Conservation (phyloP, 2,113 vertebrate genomes). For the Lathamus discolor region DNA sequence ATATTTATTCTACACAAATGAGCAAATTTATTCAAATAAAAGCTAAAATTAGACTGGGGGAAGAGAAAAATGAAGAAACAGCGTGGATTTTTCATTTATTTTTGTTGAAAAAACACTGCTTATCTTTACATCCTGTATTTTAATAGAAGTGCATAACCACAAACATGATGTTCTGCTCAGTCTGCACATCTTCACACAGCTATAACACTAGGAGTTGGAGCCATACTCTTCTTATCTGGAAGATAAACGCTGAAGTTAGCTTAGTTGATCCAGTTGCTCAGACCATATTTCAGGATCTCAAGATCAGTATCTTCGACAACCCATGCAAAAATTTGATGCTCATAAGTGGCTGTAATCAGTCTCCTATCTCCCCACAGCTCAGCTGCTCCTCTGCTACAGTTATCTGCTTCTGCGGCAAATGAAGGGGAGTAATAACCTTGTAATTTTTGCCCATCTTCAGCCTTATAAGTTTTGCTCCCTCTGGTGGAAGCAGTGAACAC, state of each 20-base stretch:
- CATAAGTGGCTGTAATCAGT: not conserved
- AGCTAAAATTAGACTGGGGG: not conserved
- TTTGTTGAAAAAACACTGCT: not conserved
- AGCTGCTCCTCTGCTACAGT: not conserved
- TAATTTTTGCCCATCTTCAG: not conserved
- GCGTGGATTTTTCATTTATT: not conserved
- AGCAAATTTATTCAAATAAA: not conserved
- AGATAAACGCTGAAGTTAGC: not conserved
- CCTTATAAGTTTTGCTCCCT: constrained; percentile 31
- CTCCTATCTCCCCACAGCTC: not conserved
- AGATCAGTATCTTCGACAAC: not conserved
- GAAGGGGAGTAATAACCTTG: not conserved
- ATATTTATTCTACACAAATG: not conserved
- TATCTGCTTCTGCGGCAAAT: not conserved
- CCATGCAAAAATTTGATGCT: not conserved
- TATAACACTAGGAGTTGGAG: not conserved
- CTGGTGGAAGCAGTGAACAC: constrained; percentile 1
- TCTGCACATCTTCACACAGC: not conserved
- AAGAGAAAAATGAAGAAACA: not conserved
- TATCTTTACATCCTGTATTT: not conserved
- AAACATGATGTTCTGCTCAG: not conserved
- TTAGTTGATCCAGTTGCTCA: not conserved
- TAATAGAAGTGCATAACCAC: not conserved
- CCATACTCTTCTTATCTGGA: not conserved
- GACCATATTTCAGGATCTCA: not conserved